Evolutionary conservation across 2,797 vertebrate species (phyloP).

Genomic region (Arremon brunneinucha): DNA sequence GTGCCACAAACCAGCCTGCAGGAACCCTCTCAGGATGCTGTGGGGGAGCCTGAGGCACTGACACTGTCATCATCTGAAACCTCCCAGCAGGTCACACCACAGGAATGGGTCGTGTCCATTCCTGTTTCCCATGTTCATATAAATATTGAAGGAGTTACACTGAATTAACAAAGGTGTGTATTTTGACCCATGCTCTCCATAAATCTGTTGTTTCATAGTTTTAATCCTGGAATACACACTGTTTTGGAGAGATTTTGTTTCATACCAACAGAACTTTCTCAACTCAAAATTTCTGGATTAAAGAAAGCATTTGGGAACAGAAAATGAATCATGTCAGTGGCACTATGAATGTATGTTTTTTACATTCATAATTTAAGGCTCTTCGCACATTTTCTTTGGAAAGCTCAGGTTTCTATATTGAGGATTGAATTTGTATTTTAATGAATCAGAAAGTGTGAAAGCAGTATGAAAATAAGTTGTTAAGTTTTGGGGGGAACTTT

Average conservation of each 20-base stretch:
- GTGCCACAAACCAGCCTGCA: accelerated
- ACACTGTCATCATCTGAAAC: background rate
- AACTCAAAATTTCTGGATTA: background rate
- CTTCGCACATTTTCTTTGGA: background rate
- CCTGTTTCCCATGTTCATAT: background rate
- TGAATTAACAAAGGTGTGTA: background rate
- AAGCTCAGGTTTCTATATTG: background rate
- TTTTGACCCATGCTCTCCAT: background rate
- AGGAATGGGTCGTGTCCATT: background rate
- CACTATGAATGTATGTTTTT: background rate
- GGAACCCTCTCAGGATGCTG: background rate
- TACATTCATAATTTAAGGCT: background rate
- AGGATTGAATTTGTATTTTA: background rate
- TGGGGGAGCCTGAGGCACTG: background rate
- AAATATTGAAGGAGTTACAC: background rate
- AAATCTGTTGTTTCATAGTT: background rate
- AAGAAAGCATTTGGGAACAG: background rate
- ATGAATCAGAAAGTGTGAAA: background rate
- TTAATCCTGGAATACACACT: background rate
- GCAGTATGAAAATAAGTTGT: background rate
- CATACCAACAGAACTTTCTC: background rate
- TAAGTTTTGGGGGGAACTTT: background rate
- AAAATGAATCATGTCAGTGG: background rate
- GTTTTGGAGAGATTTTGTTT: background rate
- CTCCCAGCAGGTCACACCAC: background rate